Evolutionary conservation across 2,113 vertebrate species (phyloP), one percentile per base, ranked within the genome.

Genomic region (Caranx ignobilis): DNA sequence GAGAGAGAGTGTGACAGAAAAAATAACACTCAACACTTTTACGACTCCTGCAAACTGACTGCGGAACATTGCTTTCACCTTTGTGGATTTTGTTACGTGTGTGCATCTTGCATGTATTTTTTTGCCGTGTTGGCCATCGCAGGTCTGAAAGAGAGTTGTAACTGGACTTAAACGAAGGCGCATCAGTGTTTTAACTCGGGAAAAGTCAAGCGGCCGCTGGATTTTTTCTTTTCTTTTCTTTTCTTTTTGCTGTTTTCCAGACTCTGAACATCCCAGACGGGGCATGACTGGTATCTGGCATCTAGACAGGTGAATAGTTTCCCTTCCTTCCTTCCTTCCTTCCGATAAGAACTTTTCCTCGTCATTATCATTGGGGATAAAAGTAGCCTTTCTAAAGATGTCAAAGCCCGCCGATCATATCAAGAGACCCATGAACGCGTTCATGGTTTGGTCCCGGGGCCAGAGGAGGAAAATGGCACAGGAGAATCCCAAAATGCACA

Each of bases 401-500:
- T 99, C 98, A 89, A 99, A 99, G 93, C 98, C 98, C 43, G 97
- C 95, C 83, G 98, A 99, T 94, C 98, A 99, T 90, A 99, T 99
- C 96, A 99, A 99, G 94, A 95, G 98, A 94, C 98, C 98, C 94
- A 99, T 99, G 98, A 99, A 99, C 88, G 98, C 98, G 77, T 99
- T 99, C 96, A 99, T 99, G 98, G 98, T 99, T 8, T 99, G 98
- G 98, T 99, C 98, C 90, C 96, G 98, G 79, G 98, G 98, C 84
- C 98, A 99, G 92, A 93, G 98, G 90, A 96, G 98, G 87, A 99
- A 99, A 96, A 99, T 99, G 98, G 98, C 98, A 84, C 98, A 99
- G 94, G 98, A 99, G 87, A 99, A 99, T 82, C 98, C 98, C 85
- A 99, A 99, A 90, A 99, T 99, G 98, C 98, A 99, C 95, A 99